phyloP scores from a whole-genome alignment of 2,888 invertebrate species.

The Pheosia gnoma region DNA sequence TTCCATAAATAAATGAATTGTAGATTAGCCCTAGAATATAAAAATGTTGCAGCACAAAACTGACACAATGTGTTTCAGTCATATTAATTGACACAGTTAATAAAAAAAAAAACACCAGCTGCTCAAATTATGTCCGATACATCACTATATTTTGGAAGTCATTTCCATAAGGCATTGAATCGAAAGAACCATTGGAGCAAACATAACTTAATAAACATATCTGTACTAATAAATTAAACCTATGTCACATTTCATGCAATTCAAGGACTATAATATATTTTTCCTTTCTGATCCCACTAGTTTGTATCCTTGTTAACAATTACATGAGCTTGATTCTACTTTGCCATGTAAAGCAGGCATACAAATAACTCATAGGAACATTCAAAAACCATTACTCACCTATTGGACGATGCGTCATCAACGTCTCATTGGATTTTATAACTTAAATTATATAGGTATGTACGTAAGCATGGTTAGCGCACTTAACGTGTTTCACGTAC shows the following conservation, averaged over 20 bases:
- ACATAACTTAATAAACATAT: no score
- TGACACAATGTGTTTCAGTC: no score
- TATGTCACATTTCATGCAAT: no score
- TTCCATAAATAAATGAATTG: no score
- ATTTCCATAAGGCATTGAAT: background rate
- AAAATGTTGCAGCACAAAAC: no score
- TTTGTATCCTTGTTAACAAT: background rate
- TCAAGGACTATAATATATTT: no score
- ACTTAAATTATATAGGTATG: background rate
- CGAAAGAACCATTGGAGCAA: no score
- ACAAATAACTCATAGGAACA: background rate
- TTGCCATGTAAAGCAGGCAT: background rate
- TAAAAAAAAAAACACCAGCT: background rate
- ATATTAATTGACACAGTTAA: background rate
- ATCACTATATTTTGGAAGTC: background rate
- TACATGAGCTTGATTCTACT: background rate
- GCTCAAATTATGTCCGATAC: background rate
- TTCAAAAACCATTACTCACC: background rate
- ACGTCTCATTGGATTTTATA: background rate
- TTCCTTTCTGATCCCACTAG: background rate
- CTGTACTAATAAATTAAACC: no score
- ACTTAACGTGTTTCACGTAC: constrained; percentile 1
- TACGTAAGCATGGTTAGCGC: constrained; percentile 6
- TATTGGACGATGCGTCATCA: constrained; percentile 6
- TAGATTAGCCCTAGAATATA: no score